phyloP scores from a whole-genome alignment of 2,888 invertebrate genomes.

The Pilophorus perplexus region DNA sequence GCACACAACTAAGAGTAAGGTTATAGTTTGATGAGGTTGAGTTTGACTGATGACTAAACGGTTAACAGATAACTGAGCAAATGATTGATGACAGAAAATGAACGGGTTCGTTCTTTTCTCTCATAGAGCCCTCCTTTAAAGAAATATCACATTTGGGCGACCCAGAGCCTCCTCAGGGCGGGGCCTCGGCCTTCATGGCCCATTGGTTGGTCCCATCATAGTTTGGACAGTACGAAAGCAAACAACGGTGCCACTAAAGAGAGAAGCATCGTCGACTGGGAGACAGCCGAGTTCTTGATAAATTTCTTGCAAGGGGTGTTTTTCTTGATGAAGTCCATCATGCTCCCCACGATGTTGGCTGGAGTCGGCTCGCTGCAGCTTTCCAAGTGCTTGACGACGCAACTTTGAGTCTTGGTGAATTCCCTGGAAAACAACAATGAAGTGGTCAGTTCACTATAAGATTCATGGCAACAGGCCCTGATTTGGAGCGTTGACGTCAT shows the following conservation, averaged over 20 bases:
- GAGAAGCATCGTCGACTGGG: conserved; percentile 30
- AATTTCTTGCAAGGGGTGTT: conserved; percentile 61
- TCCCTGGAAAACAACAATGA: conserved; percentile 54
- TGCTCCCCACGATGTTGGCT: conserved; percentile 72
- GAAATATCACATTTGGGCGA: neutral
- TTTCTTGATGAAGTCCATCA: conserved; percentile 69
- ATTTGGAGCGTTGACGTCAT: too few species aligned
- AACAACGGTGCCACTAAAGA: conserved; percentile 31
- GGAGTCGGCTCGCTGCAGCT: conserved; percentile 72
- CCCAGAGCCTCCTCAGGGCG: neutral
- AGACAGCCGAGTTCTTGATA: conserved; percentile 2
- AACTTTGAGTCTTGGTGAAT: conserved; percentile 58
- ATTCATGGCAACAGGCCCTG: too few species aligned
- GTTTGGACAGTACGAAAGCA: conserved; percentile 36
- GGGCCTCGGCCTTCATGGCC: neutral
- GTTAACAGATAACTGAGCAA: too few species aligned
- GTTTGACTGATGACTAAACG: too few species aligned
- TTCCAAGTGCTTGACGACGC: conserved; percentile 63
- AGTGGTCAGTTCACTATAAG: too few species aligned
- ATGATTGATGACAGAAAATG: too few species aligned
- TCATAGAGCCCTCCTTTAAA: too few species aligned
- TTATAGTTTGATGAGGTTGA: too few species aligned
- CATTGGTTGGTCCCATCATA: too few species aligned
- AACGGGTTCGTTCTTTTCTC: too few species aligned
- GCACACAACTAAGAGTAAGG: too few species aligned